Percentiles rank a stretch among this genome's conserved stretches.
phyloP scores from a whole-genome alignment of 2,888 invertebrate species.

The Julus scandinavius region DNA sequence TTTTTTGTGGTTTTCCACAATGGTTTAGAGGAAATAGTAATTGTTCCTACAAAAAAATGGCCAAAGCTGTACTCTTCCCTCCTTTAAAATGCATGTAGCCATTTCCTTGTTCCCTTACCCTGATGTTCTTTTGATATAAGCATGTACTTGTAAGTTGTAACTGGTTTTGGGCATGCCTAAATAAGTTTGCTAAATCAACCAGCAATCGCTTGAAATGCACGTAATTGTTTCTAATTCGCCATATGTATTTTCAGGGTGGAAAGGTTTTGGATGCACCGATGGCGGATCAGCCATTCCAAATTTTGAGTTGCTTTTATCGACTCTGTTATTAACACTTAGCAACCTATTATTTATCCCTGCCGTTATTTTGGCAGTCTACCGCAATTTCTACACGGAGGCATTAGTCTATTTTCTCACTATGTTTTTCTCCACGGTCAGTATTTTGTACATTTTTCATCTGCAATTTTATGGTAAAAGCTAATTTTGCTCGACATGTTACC shows the following conservation, averaged over 20 bases:
- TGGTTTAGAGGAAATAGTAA: too few species aligned
- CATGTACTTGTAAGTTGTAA: too few species aligned
- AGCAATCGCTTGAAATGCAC: neutral
- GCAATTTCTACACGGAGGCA: conserved; percentile 65
- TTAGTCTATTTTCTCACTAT: conserved; percentile 66
- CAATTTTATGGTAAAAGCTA: neutral
- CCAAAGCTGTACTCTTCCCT: too few species aligned
- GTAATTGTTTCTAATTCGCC: neutral
- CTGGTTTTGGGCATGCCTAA: too few species aligned
- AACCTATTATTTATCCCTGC: conserved; percentile 67
- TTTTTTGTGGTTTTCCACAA: too few species aligned
- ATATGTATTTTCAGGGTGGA: conserved; percentile 63
- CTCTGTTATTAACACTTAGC: conserved; percentile 66
- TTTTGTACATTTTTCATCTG: neutral
- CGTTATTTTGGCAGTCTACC: conserved; percentile 64
- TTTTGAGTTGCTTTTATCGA: conserved; percentile 61
- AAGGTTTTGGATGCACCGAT: conserved; percentile 66
- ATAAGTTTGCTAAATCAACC: too few species aligned
- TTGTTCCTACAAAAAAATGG: too few species aligned
- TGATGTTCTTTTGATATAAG: too few species aligned
- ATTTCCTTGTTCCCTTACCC: too few species aligned
- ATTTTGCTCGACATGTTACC: conserved; percentile 15
- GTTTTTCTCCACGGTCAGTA: conserved; percentile 67
- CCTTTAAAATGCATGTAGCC: too few species aligned
- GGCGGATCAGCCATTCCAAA: conserved; percentile 62